Evolutionary conservation across 2,113 vertebrate genomes (phyloP).

Genomic region (Struthidea cinerea): DNA sequence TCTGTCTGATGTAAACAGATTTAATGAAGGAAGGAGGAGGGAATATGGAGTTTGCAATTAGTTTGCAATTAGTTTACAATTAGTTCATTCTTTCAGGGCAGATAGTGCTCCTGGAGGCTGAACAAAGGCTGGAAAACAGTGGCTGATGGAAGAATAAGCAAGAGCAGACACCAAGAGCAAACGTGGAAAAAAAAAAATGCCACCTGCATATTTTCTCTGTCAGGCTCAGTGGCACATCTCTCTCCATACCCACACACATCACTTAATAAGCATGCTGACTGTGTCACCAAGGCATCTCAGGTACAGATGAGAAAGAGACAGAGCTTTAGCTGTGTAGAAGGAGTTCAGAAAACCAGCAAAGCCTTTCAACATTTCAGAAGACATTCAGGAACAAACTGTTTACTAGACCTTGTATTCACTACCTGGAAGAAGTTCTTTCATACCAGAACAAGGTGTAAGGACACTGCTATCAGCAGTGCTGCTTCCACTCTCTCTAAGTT

Average conservation of each 20-base stretch:
- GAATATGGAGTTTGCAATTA: neutral
- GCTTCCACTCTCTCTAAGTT: neutral
- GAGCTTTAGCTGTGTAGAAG: neutral
- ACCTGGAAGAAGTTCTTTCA: neutral
- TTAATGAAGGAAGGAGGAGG: neutral
- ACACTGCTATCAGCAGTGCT: neutral
- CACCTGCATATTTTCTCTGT: neutral
- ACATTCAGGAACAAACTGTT: neutral
- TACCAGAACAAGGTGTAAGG: neutral
- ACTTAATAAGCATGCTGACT: neutral
- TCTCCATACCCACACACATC: fast-evolving
- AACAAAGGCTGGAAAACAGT: neutral
- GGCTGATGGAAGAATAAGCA: neutral
- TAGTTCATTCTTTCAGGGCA: neutral
- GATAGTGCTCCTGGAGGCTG: neutral
- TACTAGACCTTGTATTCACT: neutral
- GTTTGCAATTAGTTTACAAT: neutral
- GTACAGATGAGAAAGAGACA: neutral
- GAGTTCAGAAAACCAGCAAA: neutral
- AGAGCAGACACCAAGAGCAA: neutral
- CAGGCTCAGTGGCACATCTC: neutral
- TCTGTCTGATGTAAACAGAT: neutral
- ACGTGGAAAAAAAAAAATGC: neutral
- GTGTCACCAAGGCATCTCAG: neutral
- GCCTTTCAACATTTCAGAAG: neutral